A percentile compares a stretch with the other conserved stretches of the same genome.
phyloP scores from a whole-genome alignment of 2,888 invertebrate species.

The Blastobasis lacticolella region DNA sequence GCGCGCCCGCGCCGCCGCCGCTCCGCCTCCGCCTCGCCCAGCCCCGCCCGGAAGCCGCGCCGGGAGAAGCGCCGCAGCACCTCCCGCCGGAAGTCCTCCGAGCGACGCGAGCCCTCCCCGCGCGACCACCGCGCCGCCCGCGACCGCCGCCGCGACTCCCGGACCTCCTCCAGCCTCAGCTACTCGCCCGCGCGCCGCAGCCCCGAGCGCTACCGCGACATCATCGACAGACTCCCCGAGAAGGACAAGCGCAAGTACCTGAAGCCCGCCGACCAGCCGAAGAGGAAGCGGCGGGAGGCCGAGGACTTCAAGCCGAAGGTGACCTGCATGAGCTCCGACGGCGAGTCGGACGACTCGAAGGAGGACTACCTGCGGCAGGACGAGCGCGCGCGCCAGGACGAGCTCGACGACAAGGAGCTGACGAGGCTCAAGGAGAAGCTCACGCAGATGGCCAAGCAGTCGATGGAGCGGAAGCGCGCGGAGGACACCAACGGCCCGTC shows the following conservation, averaged over 20 bases:
- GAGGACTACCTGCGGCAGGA: conserved; percentile 69
- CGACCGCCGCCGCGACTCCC: conserved; percentile 30
- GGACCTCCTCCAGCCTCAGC: conserved; percentile 72
- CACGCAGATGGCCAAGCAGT: conserved; percentile 82
- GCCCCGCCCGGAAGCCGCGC: conserved; percentile 31
- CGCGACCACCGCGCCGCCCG: conserved; percentile 17
- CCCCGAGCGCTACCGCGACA: conserved; percentile 80
- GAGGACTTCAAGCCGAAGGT: conserved; percentile 46
- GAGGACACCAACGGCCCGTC: conserved; percentile 40
- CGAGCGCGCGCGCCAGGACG: conserved; percentile 68
- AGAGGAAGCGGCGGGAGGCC: conserved; percentile 36
- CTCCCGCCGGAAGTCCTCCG: conserved; percentile 34
- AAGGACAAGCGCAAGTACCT: conserved; percentile 71
- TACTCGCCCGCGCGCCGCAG: conserved; percentile 81
- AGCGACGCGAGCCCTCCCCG: conserved; percentile 29
- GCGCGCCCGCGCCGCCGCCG: conserved; percentile 17
- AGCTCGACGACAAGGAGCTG: conserved; percentile 77
- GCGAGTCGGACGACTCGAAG: conserved; percentile 69
- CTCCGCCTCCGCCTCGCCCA: conserved; percentile 40
- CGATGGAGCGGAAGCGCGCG: conserved; percentile 34
- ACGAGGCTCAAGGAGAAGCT: conserved; percentile 78
- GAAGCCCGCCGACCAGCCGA: conserved; percentile 52
- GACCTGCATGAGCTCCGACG: conserved; percentile 77
- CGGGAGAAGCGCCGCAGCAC: conserved; percentile 34
- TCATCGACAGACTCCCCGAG: conserved; percentile 72